phyloP scores from a whole-genome alignment of 2,797 vertebrate genomes.

The Euthynnus affinis region DNA sequence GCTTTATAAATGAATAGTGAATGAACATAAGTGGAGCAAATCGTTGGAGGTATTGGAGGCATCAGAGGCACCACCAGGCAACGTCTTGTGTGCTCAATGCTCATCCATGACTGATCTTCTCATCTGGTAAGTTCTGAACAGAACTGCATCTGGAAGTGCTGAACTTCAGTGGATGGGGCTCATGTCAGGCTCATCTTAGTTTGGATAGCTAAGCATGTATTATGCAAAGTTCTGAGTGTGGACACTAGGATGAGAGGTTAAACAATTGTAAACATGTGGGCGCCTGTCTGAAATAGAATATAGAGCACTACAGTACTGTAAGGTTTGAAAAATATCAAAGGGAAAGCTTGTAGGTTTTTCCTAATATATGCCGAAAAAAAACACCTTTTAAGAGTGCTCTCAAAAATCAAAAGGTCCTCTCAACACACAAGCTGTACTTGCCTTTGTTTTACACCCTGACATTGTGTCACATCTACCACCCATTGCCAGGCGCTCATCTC shows the following conservation, averaged over 20 bases:
- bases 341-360: background rate
- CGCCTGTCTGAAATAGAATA: background rate
- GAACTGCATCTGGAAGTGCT: background rate
- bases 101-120: background rate
- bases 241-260: background rate
- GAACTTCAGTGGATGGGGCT: slow-evolving; percentile 1
- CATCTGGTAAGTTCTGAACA: background rate
- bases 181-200: background rate
- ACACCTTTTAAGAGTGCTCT: background rate
- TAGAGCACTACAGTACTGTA: background rate
- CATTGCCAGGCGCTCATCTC: slow-evolving; percentile 18
- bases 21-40: background rate
- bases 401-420: slow-evolving; percentile 20
- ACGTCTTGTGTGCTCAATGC: background rate
- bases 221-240: background rate
- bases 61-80: no score
- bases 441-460: slow-evolving; percentile 30
- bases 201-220: background rate
- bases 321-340: background rate
- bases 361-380: background rate
- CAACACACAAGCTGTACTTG: slow-evolving; percentile 1
- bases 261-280: background rate
- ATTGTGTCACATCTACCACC: slow-evolving; percentile 20
- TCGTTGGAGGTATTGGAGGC: no score
- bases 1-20: background rate